Conservation (phyloP, 2,797 vertebrate genomes). For the Bradypodion ventrale region DNA sequence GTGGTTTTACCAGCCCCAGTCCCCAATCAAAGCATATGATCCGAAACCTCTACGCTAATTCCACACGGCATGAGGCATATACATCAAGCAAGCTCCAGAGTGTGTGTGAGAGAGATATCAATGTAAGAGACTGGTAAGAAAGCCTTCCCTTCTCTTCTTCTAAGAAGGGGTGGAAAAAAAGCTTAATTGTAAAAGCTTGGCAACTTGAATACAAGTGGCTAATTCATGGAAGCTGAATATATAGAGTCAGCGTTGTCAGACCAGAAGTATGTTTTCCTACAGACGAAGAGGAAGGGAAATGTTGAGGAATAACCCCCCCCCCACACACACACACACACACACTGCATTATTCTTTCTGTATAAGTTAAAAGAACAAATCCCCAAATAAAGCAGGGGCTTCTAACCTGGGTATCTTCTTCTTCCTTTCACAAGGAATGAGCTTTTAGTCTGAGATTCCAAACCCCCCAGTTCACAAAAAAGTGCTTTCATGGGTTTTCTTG, state of each 20-base stretch:
- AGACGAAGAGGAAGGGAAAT: background rate
- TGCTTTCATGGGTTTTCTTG: background rate
- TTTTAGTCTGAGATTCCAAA: background rate
- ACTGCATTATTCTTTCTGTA: background rate
- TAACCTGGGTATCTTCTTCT: background rate
- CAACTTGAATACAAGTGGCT: background rate
- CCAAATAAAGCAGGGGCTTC: accelerated
- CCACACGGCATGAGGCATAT: background rate
- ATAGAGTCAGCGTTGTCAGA: background rate
- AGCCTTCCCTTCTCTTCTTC: too few relatives aligned
- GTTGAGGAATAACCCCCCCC: background rate
- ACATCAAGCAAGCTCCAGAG: background rate
- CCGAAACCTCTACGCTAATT: background rate
- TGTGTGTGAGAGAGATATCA: too few relatives aligned
- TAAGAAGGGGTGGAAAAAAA: background rate
- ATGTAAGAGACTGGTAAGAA: background rate
- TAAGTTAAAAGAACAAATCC: background rate
- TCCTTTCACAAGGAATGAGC: background rate
- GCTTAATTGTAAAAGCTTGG: background rate
- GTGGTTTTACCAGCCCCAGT: background rate
- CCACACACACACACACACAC: too few relatives aligned
- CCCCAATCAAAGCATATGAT: background rate
- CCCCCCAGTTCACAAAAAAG: background rate
- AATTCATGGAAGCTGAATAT: background rate
- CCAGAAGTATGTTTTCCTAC: background rate